Conservation (phyloP, 2,888 invertebrate species). For the Morpho achilles region DNA sequence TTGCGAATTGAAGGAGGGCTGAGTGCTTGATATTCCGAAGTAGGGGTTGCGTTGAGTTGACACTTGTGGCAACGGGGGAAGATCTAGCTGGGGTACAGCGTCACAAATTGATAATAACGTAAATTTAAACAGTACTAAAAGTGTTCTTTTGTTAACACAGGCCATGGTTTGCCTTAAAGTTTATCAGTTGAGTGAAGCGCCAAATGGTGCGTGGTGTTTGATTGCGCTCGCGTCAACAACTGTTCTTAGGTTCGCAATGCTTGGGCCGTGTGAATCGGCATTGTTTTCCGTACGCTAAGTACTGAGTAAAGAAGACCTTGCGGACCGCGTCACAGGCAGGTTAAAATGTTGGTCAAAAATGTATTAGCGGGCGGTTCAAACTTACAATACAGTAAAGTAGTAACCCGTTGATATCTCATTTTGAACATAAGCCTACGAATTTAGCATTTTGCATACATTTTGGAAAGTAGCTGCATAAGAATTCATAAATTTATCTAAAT, state of each 20-base stretch:
- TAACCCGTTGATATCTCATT: no score
- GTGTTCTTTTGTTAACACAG: conserved; percentile 45
- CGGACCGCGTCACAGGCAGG: conserved; percentile 25
- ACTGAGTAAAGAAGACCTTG: conserved; percentile 31
- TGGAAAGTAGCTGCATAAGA: no score
- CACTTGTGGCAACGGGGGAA: conserved; percentile 70
- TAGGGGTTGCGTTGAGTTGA: conserved; percentile 54
- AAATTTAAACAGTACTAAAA: conserved; percentile 46
- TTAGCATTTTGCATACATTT: no score
- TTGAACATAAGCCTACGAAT: no score
- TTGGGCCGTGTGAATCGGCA: conserved; percentile 66
- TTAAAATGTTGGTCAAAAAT: conserved; percentile 17
- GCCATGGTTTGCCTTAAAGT: conserved; percentile 52
- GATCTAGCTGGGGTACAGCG: conserved; percentile 71
- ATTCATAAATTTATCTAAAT: no score
- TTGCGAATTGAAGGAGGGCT: conserved; percentile 25
- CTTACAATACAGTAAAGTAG: no score
- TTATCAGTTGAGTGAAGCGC: conserved; percentile 31
- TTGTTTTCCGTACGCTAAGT: conserved; percentile 39
- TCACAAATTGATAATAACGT: conserved; percentile 35
- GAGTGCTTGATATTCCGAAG: conserved; percentile 56
- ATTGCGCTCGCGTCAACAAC: conserved; percentile 60
- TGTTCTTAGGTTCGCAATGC: conserved; percentile 46
- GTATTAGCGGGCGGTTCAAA: conserved; percentile 4
- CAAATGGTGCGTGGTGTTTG: conserved; percentile 66